Conservation (phyloP, 2,797 vertebrate species). For the Pangasius macronema region DNA sequence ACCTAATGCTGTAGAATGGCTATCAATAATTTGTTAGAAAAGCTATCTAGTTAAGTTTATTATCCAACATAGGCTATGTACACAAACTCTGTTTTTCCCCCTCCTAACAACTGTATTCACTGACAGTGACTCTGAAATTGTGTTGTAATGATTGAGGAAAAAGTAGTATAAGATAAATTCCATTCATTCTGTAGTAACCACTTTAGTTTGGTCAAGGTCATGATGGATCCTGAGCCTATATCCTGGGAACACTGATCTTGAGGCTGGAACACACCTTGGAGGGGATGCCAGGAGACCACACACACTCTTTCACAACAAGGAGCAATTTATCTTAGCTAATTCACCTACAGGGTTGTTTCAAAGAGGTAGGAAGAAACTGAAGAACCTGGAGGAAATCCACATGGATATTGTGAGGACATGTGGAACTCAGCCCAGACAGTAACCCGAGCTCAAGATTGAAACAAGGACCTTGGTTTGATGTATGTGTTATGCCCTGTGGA, state of each 20-base stretch:
- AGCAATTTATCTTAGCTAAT: no score
- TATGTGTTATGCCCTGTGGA: neutral
- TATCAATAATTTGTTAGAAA: neutral
- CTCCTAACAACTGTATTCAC: neutral
- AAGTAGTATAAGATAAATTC: no score
- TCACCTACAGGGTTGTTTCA: no score
- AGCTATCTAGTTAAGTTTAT: no score
- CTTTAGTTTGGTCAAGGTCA: no score
- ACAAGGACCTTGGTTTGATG: neutral
- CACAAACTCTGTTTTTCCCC: neutral
- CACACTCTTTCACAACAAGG: no score
- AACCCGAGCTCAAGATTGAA: neutral
- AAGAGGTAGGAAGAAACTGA: neutral
- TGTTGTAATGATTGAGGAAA: neutral
- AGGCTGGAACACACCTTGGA: no score
- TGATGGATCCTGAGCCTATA: no score
- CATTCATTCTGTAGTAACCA: neutral
- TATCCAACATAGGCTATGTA: neutral
- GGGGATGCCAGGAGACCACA: no score
- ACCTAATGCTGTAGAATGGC: neutral
- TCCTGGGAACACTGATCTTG: no score
- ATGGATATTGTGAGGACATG: no score
- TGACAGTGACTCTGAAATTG: neutral
- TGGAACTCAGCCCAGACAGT: neutral
- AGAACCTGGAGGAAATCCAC: neutral